These are phyloP conservation scores for Arctocebus calabarensis DNA, from an alignment of 2,797 vertebrate genomes.

Conservation along the genomic window DNA sequence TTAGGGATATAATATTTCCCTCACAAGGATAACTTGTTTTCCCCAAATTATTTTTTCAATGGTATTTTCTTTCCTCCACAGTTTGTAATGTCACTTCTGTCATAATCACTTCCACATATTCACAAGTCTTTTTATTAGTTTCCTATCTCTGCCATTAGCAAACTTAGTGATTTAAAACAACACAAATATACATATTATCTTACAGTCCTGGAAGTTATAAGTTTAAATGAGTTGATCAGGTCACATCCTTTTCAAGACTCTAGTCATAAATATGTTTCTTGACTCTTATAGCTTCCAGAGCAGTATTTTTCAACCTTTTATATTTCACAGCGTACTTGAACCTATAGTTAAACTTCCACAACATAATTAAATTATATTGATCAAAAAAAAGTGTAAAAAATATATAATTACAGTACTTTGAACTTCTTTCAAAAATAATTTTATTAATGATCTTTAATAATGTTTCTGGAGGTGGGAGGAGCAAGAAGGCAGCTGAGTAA, in stretches of 20 bases:
- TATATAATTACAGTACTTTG: no score
- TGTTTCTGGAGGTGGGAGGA: no score
- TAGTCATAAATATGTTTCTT: constrained; percentile 50
- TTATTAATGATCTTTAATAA: no score
- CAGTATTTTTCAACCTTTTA: no score
- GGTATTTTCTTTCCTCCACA: not conserved
- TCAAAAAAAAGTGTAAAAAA: no score
- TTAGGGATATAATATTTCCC: not conserved
- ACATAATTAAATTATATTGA: no score
- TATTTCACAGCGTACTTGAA: no score
- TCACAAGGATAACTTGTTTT: not conserved
- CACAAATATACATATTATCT: not conserved
- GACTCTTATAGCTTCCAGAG: constrained; percentile 15
- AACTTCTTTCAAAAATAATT: no score
- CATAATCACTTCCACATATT: not conserved
- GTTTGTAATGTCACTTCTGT: not conserved
- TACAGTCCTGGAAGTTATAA: not conserved
- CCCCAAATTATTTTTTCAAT: not conserved
- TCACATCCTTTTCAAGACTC: not conserved
- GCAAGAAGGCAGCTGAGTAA: no score
- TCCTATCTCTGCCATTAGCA: not conserved
- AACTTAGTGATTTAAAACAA: constrained; percentile 42
- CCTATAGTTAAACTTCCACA: no score
- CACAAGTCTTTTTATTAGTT: not conserved
- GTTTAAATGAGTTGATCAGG: not conserved